phyloP scores from a whole-genome alignment of 2,888 invertebrate species.

The Amphiduros pacificus region DNA sequence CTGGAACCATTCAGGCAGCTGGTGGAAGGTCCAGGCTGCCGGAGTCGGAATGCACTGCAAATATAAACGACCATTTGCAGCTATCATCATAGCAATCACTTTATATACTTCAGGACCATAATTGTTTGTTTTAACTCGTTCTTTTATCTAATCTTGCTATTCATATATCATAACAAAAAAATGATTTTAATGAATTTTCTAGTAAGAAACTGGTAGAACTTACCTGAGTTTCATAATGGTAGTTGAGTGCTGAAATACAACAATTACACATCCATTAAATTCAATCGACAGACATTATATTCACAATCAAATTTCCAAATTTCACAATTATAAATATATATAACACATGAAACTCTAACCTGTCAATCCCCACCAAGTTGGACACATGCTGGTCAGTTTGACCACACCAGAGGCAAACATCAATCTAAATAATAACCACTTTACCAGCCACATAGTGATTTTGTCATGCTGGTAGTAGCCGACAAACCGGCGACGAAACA shows the following conservation, averaged over 20 bases:
- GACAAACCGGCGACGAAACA: slow-evolving; percentile 34
- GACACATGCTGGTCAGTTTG: slow-evolving; percentile 73
- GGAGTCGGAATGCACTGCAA: slow-evolving; percentile 73
- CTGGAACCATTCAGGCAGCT: slow-evolving; percentile 71
- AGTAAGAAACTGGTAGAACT: slow-evolving; percentile 14
- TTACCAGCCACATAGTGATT: slow-evolving; percentile 70
- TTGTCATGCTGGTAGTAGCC: slow-evolving; percentile 50
- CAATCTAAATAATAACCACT: slow-evolving; percentile 75
- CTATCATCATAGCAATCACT: too few relatives aligned
- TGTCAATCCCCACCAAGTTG: slow-evolving; percentile 77
- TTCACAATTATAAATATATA: background rate
- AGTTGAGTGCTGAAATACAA: slow-evolving; percentile 59
- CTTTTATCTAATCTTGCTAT: too few relatives aligned
- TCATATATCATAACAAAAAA: too few relatives aligned
- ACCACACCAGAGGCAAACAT: slow-evolving; percentile 74
- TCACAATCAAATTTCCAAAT: background rate
- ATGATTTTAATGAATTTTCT: background rate
- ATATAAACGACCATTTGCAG: background rate
- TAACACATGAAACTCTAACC: slow-evolving; percentile 61
- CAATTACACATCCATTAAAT: background rate
- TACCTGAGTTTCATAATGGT: slow-evolving; percentile 71
- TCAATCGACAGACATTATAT: too few relatives aligned
- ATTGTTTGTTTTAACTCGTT: too few relatives aligned
- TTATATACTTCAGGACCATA: too few relatives aligned
- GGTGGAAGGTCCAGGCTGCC: slow-evolving; percentile 73